A percentile compares a stretch with the other conserved stretches of the same genome.
Conservation (phyloP, 1,140 invertebrate genomes). For the Drosophila fuyamai region DNA sequence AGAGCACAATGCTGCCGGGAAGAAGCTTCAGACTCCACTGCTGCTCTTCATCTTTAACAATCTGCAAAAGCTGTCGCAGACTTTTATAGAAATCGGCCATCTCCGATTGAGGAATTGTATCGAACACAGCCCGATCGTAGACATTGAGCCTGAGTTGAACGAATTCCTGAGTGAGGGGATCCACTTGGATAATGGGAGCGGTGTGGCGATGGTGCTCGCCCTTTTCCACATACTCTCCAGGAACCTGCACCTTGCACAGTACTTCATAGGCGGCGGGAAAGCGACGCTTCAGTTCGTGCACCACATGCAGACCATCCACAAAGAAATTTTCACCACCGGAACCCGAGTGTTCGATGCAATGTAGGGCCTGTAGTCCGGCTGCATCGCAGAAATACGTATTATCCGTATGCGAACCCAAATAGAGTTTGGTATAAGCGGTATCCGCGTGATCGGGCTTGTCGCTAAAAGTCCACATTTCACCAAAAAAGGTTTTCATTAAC, state of each 20-base stretch:
- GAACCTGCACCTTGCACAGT: slow-evolving; percentile 86
- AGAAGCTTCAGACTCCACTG: slow-evolving; percentile 87
- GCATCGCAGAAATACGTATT: slow-evolving; percentile 90
- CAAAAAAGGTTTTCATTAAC: slow-evolving; percentile 88
- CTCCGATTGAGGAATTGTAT: slow-evolving; percentile 85
- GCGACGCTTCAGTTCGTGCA: slow-evolving; percentile 85
- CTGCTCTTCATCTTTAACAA: slow-evolving; percentile 85
- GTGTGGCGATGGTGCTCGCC: slow-evolving; percentile 86
- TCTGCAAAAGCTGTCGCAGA: slow-evolving; percentile 86
- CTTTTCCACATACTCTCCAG: slow-evolving; percentile 88
- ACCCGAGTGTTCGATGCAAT: slow-evolving; percentile 87
- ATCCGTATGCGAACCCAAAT: slow-evolving; percentile 87
- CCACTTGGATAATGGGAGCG: slow-evolving; percentile 86
- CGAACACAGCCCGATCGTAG: slow-evolving; percentile 88
- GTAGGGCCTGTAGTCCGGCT: slow-evolving; percentile 89
- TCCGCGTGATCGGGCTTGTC: slow-evolving; percentile 87
- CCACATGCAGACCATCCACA: slow-evolving; percentile 89
- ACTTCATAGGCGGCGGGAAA: slow-evolving; percentile 86
- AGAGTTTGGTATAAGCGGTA: slow-evolving; percentile 88
- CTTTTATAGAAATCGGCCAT: slow-evolving; percentile 88
- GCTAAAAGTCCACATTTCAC: slow-evolving; percentile 88
- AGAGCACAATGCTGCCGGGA: slow-evolving; percentile 89
- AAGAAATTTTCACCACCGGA: slow-evolving; percentile 89
- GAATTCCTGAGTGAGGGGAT: slow-evolving; percentile 85
- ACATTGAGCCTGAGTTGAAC: slow-evolving; percentile 88